Evolutionary conservation across 2,113 vertebrate species (phyloP).

Genomic region (Sitta europaea): DNA sequence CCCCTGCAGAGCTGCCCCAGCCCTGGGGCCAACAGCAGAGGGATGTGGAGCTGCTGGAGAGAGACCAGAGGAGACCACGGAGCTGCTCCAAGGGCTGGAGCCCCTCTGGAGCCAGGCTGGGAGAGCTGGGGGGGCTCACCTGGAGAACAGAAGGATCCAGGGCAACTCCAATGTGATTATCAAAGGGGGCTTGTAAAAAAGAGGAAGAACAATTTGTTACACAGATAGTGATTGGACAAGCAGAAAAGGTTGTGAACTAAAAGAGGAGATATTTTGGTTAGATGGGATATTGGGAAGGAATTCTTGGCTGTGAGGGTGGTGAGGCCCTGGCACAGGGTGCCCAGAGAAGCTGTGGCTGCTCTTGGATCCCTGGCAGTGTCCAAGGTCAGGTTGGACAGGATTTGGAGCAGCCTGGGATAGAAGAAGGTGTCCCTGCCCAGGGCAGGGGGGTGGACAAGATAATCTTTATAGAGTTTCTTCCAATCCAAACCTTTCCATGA

Average conservation of each 20-base stretch:
- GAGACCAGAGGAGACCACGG: rapidly evolving
- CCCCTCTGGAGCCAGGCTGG: not conserved
- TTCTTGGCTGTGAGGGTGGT: rapidly evolving
- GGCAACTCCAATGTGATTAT: not conserved
- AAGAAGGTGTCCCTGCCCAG: not conserved
- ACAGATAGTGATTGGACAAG: not conserved
- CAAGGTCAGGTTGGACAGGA: rapidly evolving
- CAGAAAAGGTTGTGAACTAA: not conserved
- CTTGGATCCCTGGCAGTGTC: not conserved
- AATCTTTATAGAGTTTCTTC: not conserved
- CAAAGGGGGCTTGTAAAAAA: not conserved
- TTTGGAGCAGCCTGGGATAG: not conserved
- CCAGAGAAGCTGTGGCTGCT: not conserved
- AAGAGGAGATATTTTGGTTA: not conserved
- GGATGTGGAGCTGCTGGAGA: not conserved
- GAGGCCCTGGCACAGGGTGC: not conserved
- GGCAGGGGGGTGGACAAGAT: not conserved
- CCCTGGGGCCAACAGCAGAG: rapidly evolving
- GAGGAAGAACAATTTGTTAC: not conserved
- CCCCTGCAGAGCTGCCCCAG: not conserved
- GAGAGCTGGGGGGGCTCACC: not conserved
- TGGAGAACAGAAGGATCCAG: not conserved
- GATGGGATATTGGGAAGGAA: not conserved
- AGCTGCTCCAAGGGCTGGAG: not conserved
- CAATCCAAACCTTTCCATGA: not conserved